Base-by-base conservation (phyloP, 1,140 invertebrate genomes). In the Antheraea mylitta region DNA sequence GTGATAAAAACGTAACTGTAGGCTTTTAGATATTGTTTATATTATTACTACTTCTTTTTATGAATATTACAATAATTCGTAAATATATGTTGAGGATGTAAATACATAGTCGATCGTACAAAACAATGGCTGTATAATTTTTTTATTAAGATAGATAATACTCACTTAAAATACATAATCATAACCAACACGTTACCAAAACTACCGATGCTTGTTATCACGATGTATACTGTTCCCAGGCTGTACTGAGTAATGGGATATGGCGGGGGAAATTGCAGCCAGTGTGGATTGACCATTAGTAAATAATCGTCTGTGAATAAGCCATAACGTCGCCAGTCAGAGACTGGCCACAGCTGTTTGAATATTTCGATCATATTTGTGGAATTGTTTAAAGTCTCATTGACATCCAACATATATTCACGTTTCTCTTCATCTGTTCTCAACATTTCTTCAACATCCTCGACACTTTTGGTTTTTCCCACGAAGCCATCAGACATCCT, bases 121-220 rank as follows among this genome's bases (percentile, higher is more conserved):
- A 16, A 53, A 53, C 45, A 53, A 53, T 16, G 45, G 45, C 7
- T 16, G 13, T 53, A 7, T 42, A 42, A 16, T 53, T 10, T 53
- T 53, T 6, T 16, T 53, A n/a, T 13, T 53, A n/a, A 53, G 38
- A 0, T 53, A 42, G 7, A 10, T n/a, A 53, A 6, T 18, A 66
- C 65, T 93, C 79, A 95, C 95, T 92, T 95, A 18, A 92, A 73
- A 79, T 94, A 94, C 87, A 95, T 93, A 70, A 91, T 93, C 66
- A 96, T 93, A n/a, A 96, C 95, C 6, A 94, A 81, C 2, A 87
- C 86, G 81, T 96, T 96, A 37, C 95, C 95, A 53, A 91, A 84
- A 58, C 93, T 87, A 4, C 95, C 95, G 9, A 94, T 75, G 11
- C 93, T 75, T 75, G 94, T 93, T 70, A 96, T 91, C 6, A 94